A percentile compares a stretch with the other conserved stretches of the same genome.
phyloP scores from a whole-genome alignment of 2,888 invertebrate genomes.

The Fragum fragum region DNA sequence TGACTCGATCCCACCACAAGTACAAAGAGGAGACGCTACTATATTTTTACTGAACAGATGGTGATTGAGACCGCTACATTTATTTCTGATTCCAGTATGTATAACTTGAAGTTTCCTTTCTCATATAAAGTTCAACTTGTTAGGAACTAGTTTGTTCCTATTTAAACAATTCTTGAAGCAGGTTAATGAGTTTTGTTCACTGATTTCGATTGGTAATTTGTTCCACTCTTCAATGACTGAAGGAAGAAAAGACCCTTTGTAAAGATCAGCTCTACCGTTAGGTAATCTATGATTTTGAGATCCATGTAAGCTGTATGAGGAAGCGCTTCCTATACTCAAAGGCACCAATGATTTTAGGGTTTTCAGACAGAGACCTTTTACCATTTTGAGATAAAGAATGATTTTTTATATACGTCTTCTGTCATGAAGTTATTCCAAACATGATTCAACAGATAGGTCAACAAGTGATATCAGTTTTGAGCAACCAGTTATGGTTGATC shows the following conservation, averaged over 20 bases:
- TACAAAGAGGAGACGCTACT: not conserved
- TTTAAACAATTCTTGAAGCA: not conserved
- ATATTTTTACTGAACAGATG: slow-evolving; percentile 1
- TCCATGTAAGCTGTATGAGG: not conserved
- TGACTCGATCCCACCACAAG: not conserved
- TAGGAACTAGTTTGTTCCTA: not conserved
- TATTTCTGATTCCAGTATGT: slow-evolving; percentile 6
- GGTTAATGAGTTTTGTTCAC: not conserved
- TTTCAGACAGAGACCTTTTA: not conserved
- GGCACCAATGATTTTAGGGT: not conserved
- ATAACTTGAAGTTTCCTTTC: not conserved
- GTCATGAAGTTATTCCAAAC: not conserved
- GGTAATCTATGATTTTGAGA: not conserved
- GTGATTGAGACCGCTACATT: not conserved
- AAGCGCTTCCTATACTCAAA: not conserved
- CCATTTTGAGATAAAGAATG: slow-evolving; percentile 7
- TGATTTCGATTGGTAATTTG: not conserved
- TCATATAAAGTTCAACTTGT: not conserved
- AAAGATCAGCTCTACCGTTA: not conserved
- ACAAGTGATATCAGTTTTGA: not conserved
- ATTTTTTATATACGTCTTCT: not conserved
- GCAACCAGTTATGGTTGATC: too few relatives aligned
- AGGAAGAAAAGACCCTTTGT: not conserved
- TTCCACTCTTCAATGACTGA: not conserved
- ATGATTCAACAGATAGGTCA: not conserved